Conservation (phyloP, 2,113 vertebrate genomes). For the Mastomys coucha region DNA sequence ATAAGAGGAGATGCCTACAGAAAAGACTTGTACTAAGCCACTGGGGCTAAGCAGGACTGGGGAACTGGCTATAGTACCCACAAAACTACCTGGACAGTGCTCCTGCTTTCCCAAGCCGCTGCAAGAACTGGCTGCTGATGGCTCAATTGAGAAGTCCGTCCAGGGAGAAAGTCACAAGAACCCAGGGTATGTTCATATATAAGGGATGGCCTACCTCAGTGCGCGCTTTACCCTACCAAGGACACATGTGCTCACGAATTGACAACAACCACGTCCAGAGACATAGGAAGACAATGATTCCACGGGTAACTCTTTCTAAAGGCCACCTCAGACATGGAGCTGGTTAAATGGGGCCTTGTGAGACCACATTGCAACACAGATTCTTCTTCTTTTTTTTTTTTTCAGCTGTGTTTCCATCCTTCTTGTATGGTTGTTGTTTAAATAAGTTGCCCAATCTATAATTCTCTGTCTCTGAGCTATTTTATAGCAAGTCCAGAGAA, state of each 20-base stretch:
- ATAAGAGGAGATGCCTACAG: not conserved
- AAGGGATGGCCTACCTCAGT: too few relatives aligned
- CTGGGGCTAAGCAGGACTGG: rapidly evolving
- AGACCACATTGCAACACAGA: rapidly evolving
- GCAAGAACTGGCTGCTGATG: not conserved
- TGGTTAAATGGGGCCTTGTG: not conserved
- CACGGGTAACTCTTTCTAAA: too few relatives aligned
- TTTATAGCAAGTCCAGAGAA: not conserved
- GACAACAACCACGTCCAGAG: not conserved
- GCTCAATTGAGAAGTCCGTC: not conserved
- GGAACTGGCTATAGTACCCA: rapidly evolving
- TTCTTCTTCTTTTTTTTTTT: rapidly evolving
- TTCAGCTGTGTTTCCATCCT: not conserved
- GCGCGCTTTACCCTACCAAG: not conserved
- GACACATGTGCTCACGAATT: too few relatives aligned
- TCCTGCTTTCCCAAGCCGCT: rapidly evolving
- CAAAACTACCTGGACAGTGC: too few relatives aligned
- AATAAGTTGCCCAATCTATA: not conserved
- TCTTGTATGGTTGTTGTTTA: not conserved
- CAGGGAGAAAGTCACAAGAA: not conserved
- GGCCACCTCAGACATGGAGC: not conserved
- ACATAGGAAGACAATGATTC: not conserved
- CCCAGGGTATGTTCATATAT: not conserved
- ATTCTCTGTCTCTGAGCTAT: not conserved
- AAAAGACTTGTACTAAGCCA: not conserved